Evolutionary conservation across 2,113 vertebrate species (phyloP).

Genomic region (Prinia subflava): DNA sequence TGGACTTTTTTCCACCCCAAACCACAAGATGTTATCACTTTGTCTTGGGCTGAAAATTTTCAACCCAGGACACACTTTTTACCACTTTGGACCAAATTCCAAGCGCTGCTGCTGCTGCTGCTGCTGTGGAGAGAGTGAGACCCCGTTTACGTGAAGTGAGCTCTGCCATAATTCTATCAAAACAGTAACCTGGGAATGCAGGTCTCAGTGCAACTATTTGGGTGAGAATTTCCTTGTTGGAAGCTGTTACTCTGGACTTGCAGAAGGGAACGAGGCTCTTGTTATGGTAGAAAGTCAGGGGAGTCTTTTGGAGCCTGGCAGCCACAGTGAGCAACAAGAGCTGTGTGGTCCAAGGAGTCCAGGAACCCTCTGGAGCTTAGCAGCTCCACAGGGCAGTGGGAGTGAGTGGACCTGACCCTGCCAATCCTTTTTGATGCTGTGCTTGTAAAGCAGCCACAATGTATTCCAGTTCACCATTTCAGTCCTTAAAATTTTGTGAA

Average conservation of each 20-base stretch:
- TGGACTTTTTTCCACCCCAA: not conserved
- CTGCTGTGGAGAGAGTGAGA: not conserved
- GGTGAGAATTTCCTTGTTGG: not conserved
- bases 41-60: too few species aligned
- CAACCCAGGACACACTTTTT: not conserved
- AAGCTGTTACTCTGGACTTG: not conserved
- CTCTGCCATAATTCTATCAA: not conserved
- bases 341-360: not conserved
- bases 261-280: not conserved
- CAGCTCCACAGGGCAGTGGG: not conserved
- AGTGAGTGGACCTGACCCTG: not conserved
- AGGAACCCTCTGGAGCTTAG: not conserved
- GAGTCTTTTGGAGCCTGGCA: not conserved
- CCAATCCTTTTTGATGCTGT: not conserved
- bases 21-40: constrained; percentile 16
- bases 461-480: not conserved
- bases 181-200: not conserved
- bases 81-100: not conserved
- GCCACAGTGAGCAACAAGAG: accelerated
- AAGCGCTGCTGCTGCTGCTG: not conserved
- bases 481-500: not conserved
- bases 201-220: not conserved
- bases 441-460: not conserved
- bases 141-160: not conserved
- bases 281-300: accelerated